These are phyloP conservation scores for Cyanoramphus novaezelandiae DNA, from an alignment of 2,113 vertebrate species.

Conservation along the genomic window DNA sequence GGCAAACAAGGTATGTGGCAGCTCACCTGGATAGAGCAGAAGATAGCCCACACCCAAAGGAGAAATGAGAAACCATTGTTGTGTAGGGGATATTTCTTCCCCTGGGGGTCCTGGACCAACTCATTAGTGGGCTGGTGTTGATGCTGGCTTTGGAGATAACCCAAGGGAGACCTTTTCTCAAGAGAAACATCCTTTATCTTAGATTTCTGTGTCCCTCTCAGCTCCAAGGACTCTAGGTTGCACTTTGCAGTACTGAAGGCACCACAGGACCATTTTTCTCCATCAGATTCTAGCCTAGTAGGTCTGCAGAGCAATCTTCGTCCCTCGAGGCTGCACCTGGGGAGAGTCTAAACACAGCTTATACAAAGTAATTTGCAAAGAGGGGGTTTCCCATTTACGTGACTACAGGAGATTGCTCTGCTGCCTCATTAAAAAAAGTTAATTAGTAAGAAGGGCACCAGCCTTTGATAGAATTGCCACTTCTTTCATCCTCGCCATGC, in stretches of 20 bases:
- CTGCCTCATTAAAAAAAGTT: background rate
- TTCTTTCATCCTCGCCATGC: background rate
- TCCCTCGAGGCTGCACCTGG: background rate
- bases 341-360: background rate
- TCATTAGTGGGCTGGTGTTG: background rate
- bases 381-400: background rate
- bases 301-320: background rate
- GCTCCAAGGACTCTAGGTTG: background rate
- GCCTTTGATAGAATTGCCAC: background rate
- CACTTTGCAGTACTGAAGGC: background rate
- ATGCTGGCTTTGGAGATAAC: background rate
- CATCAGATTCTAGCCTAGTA: background rate
- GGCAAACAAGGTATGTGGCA: background rate
- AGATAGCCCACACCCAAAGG: background rate
- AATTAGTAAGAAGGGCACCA: background rate
- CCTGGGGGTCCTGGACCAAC: background rate
- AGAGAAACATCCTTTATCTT: background rate
- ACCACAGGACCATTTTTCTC: background rate
- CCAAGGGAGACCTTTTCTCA: background rate
- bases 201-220: background rate
- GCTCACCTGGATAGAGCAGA: background rate
- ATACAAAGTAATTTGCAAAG: background rate
- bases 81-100: background rate
- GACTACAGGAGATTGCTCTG: background rate
- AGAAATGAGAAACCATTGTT: background rate